A percentile compares a stretch with the other conserved stretches of the same genome.
These are phyloP conservation scores for Heloderma charlesbogerti DNA, from an alignment of 2,113 vertebrate species.

Conservation along the genomic window DNA sequence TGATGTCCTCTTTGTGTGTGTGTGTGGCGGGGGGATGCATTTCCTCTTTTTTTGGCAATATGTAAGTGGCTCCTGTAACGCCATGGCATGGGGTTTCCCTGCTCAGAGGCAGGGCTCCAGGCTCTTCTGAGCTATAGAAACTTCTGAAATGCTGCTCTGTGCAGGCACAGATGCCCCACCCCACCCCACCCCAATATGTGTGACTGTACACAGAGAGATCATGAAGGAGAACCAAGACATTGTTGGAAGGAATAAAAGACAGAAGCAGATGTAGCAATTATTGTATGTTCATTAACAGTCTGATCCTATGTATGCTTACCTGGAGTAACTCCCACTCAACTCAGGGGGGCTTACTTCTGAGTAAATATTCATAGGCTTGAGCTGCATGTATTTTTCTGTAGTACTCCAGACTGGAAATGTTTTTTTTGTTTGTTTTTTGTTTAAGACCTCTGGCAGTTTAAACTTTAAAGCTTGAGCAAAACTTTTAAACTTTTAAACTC, in stretches of 20 bases:
- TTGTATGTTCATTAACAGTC: neutral
- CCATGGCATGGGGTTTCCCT: neutral
- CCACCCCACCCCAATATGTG: no score
- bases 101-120: neutral
- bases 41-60: no score
- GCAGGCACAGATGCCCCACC: no score
- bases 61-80: no score
- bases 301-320: neutral
- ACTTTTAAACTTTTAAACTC: conserved; percentile 89
- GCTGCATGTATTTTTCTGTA: conserved; percentile 31
- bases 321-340: neutral
- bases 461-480: conserved; percentile 85
- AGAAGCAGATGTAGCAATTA: neutral
- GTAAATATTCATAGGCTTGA: neutral
- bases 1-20: no score
- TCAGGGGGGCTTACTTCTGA: neutral
- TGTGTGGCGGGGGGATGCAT: no score
- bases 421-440: conserved; percentile 61
- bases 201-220: no score
- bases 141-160: neutral
- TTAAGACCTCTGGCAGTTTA: conserved; percentile 84
- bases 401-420: conserved; percentile 82
- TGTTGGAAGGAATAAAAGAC: neutral
- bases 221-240: no score
- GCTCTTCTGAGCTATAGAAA: no score